Evolutionary conservation across 2,113 vertebrate genomes (phyloP).

Genomic region (Trichechus manatus): DNA sequence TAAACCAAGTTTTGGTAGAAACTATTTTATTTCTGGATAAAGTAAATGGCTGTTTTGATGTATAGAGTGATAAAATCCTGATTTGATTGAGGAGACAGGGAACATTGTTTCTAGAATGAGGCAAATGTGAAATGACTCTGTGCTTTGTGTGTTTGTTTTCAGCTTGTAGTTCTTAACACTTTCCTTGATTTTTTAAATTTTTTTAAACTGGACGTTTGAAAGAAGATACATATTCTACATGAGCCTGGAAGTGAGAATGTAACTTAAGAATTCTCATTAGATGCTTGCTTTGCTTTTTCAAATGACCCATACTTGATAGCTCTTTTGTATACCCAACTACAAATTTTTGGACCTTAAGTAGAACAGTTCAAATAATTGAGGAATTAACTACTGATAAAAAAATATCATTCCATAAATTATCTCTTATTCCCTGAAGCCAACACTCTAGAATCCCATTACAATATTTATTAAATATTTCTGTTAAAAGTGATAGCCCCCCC

Average conservation of each 20-base stretch:
- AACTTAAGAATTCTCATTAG: constrained; percentile 68
- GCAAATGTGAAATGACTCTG: neutral
- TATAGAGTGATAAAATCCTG: neutral
- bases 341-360: constrained; percentile 4
- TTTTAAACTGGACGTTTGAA: constrained; percentile 64
- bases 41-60: neutral
- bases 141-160: constrained; percentile 2
- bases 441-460: neutral
- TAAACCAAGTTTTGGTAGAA: neutral
- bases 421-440: neutral
- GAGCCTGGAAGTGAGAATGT: constrained; percentile 60
- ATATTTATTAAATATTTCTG: constrained; percentile 49
- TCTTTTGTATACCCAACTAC: constrained; percentile 19
- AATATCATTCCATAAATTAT: constrained; percentile 4
- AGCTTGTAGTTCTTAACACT: constrained; percentile 65
- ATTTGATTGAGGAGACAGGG: constrained; percentile 21
- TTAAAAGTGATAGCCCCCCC: neutral
- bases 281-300: constrained; percentile 57
- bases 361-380: constrained; percentile 60
- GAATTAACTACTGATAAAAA: constrained; percentile 43
- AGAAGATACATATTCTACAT: constrained; percentile 57
- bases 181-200: constrained; percentile 55
- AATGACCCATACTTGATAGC: constrained; percentile 16
- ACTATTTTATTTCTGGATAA: constrained; percentile 17
- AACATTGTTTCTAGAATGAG: constrained; percentile 52